These are phyloP conservation scores for Caracal caracal DNA, from an alignment of 2,113 vertebrate species.

Conservation along the genomic window DNA sequence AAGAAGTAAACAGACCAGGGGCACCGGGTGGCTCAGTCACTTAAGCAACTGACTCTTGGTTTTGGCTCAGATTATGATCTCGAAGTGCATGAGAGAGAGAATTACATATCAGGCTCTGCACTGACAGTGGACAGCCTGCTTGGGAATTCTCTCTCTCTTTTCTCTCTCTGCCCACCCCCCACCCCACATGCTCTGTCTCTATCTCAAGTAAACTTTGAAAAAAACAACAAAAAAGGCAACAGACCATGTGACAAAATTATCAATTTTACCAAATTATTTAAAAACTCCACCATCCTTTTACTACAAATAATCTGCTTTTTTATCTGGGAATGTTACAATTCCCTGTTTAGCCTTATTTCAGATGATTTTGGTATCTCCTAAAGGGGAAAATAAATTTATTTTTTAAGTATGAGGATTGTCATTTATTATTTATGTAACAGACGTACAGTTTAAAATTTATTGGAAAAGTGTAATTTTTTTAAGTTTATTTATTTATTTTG, in stretches of 20 bases:
- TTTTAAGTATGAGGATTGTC: background rate
- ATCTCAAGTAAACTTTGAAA: too few species aligned
- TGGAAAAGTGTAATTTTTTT: background rate
- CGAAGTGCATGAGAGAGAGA: too few species aligned
- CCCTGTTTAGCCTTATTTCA: background rate
- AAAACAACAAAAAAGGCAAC: background rate
- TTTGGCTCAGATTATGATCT: too few species aligned
- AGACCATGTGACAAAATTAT: background rate
- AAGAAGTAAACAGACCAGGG: background rate
- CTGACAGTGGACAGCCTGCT: too few species aligned
- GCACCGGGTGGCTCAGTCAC: too few species aligned
- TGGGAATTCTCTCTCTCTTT: too few species aligned
- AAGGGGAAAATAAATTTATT: background rate
- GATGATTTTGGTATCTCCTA: background rate
- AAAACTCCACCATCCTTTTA: background rate
- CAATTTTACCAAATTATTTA: background rate
- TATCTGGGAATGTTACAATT: background rate
- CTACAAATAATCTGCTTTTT: background rate
- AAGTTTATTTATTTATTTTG: background rate
- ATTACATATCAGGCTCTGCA: too few species aligned
- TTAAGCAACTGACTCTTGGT: too few species aligned
- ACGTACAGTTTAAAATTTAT: constrained; percentile 16
- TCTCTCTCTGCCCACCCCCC: too few species aligned
- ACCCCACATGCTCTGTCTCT: too few species aligned
- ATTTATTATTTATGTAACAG: background rate